These are phyloP conservation scores for Hololepta plana DNA, from an alignment of 2,888 invertebrate genomes.

Conservation along the genomic window DNA sequence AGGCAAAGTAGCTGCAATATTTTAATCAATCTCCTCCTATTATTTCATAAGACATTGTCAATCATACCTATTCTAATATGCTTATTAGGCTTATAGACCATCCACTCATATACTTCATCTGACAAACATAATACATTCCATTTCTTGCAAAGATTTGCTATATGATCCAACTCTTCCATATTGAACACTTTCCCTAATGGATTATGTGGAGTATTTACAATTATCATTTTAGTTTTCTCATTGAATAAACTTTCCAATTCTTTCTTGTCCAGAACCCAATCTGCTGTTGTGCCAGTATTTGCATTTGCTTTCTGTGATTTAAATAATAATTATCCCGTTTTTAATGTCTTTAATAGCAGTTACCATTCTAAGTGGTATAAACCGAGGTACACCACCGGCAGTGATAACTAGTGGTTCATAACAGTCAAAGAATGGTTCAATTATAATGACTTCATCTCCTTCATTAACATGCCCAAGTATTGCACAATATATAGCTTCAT, in stretches of 20 bases:
- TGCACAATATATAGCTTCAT: constrained; percentile 77
- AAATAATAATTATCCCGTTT: constrained; percentile 2
- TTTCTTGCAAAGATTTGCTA: constrained; percentile 81
- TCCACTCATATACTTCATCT: constrained; percentile 98
- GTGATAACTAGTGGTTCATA: constrained; percentile 87
- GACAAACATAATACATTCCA: constrained; percentile 82
- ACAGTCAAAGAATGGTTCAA: constrained; percentile 97
- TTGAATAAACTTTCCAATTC: constrained; percentile 71
- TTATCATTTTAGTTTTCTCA: constrained; percentile 78
- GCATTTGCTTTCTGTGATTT: constrained; percentile 4
- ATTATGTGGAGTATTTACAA: constrained; percentile 97
- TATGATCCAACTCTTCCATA: constrained; percentile 45
- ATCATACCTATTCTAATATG: constrained; percentile 75
- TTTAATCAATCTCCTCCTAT: background rate
- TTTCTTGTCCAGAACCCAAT: constrained; percentile 74
- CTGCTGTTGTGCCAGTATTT: constrained; percentile 32
- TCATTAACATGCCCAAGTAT: constrained; percentile 69
- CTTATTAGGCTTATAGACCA: constrained; percentile 65
- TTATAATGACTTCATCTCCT: constrained; percentile 86
- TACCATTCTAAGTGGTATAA: constrained; percentile 73
- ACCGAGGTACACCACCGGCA: constrained; percentile 74
- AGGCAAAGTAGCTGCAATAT: constrained; percentile 58
- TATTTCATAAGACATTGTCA: constrained; percentile 3
- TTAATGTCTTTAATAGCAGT: constrained; percentile 17
- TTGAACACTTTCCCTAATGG: constrained; percentile 86